Evolutionary conservation across 1,140 invertebrate species (phyloP).

Genomic region (Rhizoglyphus robini): DNA sequence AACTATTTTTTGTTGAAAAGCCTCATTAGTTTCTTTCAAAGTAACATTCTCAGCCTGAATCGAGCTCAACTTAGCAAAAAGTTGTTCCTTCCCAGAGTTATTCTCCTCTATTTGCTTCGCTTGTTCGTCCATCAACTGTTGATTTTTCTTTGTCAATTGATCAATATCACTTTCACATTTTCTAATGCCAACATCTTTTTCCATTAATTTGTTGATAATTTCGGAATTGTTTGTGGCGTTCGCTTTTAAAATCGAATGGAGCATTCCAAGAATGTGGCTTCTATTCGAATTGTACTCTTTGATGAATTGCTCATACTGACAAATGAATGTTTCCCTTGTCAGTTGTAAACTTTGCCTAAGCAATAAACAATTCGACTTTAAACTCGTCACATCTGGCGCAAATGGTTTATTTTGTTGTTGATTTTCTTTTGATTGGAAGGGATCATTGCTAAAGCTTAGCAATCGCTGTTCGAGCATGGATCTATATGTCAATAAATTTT

Average conservation of each 20-base stretch:
- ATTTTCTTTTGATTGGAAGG: neutral
- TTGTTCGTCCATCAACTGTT: neutral
- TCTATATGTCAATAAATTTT: too few species aligned
- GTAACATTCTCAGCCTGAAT: neutral
- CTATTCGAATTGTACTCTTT: neutral
- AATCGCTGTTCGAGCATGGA: neutral
- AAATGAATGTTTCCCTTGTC: neutral
- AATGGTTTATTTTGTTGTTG: neutral
- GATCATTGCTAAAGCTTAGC: neutral
- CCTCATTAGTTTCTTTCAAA: neutral
- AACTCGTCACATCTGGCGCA: neutral
- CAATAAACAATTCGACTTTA: neutral
- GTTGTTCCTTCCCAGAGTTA: neutral
- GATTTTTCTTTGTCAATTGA: neutral
- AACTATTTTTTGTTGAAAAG: neutral
- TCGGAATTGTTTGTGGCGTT: neutral
- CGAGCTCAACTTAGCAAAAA: neutral
- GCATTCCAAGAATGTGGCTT: neutral
- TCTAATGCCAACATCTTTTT: neutral
- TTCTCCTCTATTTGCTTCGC: neutral
- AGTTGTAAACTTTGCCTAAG: neutral
- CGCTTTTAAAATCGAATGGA: neutral
- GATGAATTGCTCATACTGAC: neutral
- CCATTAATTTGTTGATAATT: neutral
- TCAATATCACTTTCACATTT: neutral